Conservation (phyloP, 1,140 invertebrate species). For the Samia ricini region DNA sequence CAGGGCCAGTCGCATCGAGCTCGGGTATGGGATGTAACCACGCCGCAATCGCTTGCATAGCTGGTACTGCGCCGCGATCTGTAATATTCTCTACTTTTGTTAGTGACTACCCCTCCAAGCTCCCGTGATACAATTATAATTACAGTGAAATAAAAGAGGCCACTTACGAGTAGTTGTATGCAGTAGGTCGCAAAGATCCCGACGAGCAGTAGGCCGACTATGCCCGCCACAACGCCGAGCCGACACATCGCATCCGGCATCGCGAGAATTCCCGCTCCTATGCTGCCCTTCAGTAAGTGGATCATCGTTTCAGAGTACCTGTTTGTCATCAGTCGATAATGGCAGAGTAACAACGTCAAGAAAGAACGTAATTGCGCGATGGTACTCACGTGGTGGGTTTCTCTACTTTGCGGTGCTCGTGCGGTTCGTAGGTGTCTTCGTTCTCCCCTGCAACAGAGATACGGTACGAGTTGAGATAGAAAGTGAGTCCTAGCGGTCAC, state of each 20-base stretch:
- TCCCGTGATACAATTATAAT: background rate
- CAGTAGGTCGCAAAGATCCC: constrained; percentile 88
- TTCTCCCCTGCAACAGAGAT: constrained; percentile 30
- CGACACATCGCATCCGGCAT: constrained; percentile 92
- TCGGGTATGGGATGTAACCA: constrained; percentile 81
- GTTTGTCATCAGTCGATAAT: constrained; percentile 63
- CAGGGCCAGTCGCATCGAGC: constrained; percentile 79
- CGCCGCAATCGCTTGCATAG: constrained; percentile 82
- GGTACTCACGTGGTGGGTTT: constrained; percentile 81
- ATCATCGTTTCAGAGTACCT: constrained; percentile 89
- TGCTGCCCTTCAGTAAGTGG: constrained; percentile 90
- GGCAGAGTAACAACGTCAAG: too few relatives aligned
- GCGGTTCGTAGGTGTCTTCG: constrained; percentile 38
- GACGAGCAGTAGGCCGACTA: constrained; percentile 82
- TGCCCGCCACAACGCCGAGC: constrained; percentile 85
- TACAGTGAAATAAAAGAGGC: background rate
- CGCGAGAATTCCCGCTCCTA: constrained; percentile 93
- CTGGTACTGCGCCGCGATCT: constrained; percentile 82
- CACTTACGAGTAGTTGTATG: constrained; percentile 82
- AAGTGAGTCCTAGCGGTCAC: too few relatives aligned
- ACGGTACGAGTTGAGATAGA: too few relatives aligned
- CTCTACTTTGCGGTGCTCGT: constrained; percentile 80
- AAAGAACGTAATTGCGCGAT: too few relatives aligned
- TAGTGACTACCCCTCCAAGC: too few relatives aligned
- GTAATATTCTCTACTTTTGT: background rate